Percentiles rank a stretch among this genome's conserved stretches.
phyloP scores from a whole-genome alignment of 2,888 invertebrate genomes.

The Stenotaenia linearis region DNA sequence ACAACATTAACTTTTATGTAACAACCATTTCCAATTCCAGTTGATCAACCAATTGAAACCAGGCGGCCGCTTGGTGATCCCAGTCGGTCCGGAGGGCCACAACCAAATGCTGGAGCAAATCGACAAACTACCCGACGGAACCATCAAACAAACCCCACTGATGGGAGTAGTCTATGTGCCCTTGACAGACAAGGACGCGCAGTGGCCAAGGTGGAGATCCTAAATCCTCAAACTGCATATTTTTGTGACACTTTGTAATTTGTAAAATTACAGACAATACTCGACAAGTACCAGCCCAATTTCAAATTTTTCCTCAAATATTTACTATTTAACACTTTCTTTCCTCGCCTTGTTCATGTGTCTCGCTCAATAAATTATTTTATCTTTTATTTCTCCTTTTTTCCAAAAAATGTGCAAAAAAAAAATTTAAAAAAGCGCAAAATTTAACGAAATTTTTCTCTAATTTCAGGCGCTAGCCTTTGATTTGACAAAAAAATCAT shows the following conservation, averaged over 20 bases:
- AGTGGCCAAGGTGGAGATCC: slow-evolving; percentile 55
- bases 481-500: not conserved
- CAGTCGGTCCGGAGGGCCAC: slow-evolving; percentile 78
- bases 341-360: not conserved
- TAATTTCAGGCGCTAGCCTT: not conserved
- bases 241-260: not conserved
- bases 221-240: not conserved
- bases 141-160: slow-evolving; percentile 65
- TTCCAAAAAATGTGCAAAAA: not conserved
- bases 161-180: slow-evolving; percentile 98
- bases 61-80: slow-evolving; percentile 86
- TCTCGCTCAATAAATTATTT: not conserved
- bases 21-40: slow-evolving; percentile 53
- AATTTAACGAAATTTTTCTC: no score
- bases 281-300: not conserved
- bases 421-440: no score
- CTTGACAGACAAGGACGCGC: slow-evolving; percentile 74
- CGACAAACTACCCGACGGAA: slow-evolving; percentile 78
- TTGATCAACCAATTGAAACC: slow-evolving; percentile 79
- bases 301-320: not conserved
- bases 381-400: not conserved
- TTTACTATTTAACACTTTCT: not conserved
- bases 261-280: not conserved
- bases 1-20: not conserved
- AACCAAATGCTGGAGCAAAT: slow-evolving; percentile 84